Conservation (phyloP, 2,888 invertebrate genomes). For the Cecidostiba fungosa region DNA sequence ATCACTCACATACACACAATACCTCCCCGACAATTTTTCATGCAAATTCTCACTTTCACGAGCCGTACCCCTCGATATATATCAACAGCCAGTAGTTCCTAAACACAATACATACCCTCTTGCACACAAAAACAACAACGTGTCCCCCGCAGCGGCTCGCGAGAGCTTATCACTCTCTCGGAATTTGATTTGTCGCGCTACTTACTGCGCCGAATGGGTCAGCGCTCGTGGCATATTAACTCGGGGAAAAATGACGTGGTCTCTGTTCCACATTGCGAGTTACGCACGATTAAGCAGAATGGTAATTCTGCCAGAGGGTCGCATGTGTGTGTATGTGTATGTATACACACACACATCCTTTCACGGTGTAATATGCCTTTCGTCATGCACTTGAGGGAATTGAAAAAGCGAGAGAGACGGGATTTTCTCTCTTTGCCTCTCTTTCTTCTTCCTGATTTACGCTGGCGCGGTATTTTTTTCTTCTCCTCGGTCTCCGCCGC, state of each 20-base stretch:
- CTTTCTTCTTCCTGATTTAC: constrained; percentile 34
- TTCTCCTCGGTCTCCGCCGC: neutral
- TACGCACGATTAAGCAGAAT: constrained; percentile 69
- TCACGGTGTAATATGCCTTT: constrained; percentile 20
- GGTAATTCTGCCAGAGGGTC: constrained; percentile 63
- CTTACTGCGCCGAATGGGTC: constrained; percentile 44
- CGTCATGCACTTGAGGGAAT: constrained; percentile 57
- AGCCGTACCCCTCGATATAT: neutral
- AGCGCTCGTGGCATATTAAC: constrained; percentile 64
- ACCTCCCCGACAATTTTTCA: neutral
- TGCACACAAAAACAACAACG: constrained; percentile 14
- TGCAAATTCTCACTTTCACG: neutral
- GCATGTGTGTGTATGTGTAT: neutral
- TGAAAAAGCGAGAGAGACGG: constrained; percentile 54
- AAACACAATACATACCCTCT: neutral
- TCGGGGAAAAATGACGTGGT: constrained; percentile 65
- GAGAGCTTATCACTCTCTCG: constrained; percentile 19
- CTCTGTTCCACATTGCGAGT: constrained; percentile 54
- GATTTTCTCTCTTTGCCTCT: constrained; percentile 24
- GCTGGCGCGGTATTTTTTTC: constrained; percentile 1
- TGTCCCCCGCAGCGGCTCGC: neutral
- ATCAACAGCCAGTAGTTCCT: constrained; percentile 21
- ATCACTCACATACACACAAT: neutral
- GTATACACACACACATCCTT: neutral
- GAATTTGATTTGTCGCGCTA: constrained; percentile 61